Evolutionary conservation across 2,797 vertebrate species (phyloP).

Genomic region (Glyptemys insculpta): DNA sequence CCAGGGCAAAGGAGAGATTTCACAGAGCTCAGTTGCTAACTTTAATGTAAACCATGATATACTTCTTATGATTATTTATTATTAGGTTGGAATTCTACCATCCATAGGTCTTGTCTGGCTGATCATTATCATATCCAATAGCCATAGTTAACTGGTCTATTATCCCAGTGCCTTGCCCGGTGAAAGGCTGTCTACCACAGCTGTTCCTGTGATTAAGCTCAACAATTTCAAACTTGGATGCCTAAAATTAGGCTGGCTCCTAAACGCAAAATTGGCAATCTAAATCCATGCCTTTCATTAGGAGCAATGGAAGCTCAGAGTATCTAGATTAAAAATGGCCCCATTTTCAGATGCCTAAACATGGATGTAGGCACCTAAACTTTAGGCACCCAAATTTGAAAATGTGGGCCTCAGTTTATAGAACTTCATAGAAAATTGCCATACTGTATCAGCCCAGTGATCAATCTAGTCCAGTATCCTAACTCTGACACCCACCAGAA

Average conservation of each 20-base stretch:
- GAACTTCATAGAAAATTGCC: background rate
- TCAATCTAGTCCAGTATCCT: rapidly evolving
- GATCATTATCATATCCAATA: background rate
- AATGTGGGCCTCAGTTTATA: rapidly evolving
- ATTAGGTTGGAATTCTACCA: background rate
- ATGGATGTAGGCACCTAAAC: background rate
- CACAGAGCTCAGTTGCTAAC: background rate
- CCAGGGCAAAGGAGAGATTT: background rate
- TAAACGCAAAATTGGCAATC: background rate
- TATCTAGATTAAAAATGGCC: rapidly evolving
- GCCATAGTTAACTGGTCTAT: background rate
- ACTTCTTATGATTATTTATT: rapidly evolving
- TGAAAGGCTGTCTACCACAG: background rate
- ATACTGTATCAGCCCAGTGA: rapidly evolving
- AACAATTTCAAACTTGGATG: background rate
- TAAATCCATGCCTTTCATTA: background rate
- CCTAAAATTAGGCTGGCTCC: rapidly evolving
- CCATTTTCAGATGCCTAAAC: background rate
- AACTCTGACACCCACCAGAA: background rate
- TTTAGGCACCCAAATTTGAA: background rate
- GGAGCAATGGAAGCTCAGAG: background rate
- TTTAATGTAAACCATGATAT: background rate
- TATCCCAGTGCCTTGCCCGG: background rate
- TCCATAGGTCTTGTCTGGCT: background rate
- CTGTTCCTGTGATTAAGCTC: background rate